Evolutionary conservation across 2,113 vertebrate genomes (phyloP).

Genomic region (Cinclus mexicanus): DNA sequence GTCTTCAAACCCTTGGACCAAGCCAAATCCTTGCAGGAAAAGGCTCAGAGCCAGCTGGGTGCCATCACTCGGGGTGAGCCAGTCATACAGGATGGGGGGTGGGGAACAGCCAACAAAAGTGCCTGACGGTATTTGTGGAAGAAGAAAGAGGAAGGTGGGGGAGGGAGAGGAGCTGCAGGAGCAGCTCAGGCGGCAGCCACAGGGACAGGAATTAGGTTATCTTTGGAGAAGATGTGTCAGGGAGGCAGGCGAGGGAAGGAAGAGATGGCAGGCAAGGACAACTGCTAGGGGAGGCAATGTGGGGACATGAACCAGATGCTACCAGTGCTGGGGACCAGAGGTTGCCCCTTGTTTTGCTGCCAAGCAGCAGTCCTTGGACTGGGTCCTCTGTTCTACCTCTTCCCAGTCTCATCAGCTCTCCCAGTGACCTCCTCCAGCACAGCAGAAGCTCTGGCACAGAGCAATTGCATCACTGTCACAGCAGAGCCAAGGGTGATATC

Average conservation of each 20-base stretch:
- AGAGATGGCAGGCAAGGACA: neutral
- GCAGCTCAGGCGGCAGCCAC: neutral
- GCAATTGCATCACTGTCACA: neutral
- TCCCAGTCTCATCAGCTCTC: neutral
- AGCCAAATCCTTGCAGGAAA: neutral
- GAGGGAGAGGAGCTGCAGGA: slow-evolving; percentile 38
- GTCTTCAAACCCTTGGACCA: neutral
- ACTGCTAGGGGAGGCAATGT: fast-evolving
- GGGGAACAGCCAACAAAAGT: neutral
- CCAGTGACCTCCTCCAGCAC: neutral
- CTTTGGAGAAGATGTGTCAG: slow-evolving; percentile 46
- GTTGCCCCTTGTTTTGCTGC: neutral
- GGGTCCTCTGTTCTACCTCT: neutral
- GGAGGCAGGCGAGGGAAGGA: neutral
- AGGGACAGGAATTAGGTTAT: slow-evolving; percentile 1
- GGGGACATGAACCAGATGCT: neutral
- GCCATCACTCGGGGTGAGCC: neutral
- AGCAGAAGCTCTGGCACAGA: neutral
- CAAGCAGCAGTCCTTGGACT: neutral
- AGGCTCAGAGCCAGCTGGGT: neutral
- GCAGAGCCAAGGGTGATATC: neutral
- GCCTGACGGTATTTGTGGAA: neutral
- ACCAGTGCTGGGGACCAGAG: neutral
- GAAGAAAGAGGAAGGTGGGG: slow-evolving; percentile 57
- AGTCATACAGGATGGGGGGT: fast-evolving